Percentiles rank a stretch among this genome's conserved stretches.
These are phyloP conservation scores for Pangasius krempfi DNA, from an alignment of 2,797 vertebrate genomes.

Conservation along the genomic window DNA sequence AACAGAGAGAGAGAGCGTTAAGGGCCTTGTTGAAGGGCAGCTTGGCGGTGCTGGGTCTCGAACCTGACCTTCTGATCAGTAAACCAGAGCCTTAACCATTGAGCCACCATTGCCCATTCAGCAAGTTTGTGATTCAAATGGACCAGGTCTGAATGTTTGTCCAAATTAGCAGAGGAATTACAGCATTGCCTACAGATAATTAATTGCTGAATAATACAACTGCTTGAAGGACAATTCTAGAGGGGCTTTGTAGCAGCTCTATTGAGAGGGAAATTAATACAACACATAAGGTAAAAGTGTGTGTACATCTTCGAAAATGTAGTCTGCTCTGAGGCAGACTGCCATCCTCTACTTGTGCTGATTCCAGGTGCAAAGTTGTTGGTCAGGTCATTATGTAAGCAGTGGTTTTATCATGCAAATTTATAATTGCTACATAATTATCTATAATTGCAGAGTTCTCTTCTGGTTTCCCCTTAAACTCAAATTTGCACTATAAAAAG, in stretches of 20 bases:
- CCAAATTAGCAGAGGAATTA: conserved; percentile 26
- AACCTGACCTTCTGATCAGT: too few relatives aligned
- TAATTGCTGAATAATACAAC: conserved; percentile 51
- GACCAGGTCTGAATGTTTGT: neutral
- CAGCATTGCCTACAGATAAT: conserved; percentile 54
- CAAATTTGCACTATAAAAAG: conserved; percentile 62
- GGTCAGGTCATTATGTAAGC: conserved; percentile 46
- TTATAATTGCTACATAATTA: conserved; percentile 59
- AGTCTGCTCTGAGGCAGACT: neutral
- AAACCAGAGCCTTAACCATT: too few relatives aligned
- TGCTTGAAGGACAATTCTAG: conserved; percentile 55
- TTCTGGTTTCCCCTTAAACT: conserved; percentile 51
- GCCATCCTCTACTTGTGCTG: conserved; percentile 3
- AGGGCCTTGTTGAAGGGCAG: too few relatives aligned
- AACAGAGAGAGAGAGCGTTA: too few relatives aligned
- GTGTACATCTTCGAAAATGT: conserved; percentile 20
- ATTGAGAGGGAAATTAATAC: conserved; percentile 24
- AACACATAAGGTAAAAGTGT: conserved; percentile 10
- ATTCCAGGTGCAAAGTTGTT: conserved; percentile 54
- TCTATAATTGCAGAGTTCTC: conserved; percentile 54
- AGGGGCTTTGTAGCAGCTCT: conserved; percentile 10
- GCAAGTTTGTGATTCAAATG: conserved; percentile 39
- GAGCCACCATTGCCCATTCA: neutral
- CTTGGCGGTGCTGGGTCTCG: too few relatives aligned
- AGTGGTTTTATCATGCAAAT: conserved; percentile 62